Percentiles rank a stretch among this genome's conserved stretches.
Conservation (phyloP, 2,888 invertebrate genomes). For the Eugnorisma glareosa region DNA sequence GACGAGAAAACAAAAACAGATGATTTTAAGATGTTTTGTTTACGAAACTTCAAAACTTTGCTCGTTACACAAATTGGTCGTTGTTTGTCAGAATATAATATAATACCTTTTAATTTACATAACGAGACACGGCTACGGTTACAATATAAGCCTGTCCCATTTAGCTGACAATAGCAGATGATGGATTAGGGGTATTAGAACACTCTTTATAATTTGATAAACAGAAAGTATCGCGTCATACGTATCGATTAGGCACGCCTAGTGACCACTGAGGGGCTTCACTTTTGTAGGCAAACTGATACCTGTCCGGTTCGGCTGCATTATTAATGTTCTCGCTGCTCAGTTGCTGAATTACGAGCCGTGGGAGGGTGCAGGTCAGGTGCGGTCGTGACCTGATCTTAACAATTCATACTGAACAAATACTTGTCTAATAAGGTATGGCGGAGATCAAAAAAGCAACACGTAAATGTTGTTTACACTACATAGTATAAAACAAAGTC, state of each 20-base stretch:
- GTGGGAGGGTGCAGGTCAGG: constrained; percentile 22
- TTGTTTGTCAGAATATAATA: constrained; percentile 37
- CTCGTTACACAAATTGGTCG: constrained; percentile 41
- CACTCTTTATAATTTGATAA: constrained; percentile 72
- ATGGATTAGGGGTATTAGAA: constrained; percentile 66
- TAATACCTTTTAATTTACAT: constrained; percentile 39
- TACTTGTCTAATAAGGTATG: constrained; percentile 15
- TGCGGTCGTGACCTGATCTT: constrained; percentile 29
- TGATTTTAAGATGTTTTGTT: constrained; percentile 45
- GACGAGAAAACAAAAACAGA: constrained; percentile 31
- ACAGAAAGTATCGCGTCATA: constrained; percentile 68
- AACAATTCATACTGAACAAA: constrained; percentile 31
- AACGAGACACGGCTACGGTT: constrained; percentile 24
- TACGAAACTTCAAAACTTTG: constrained; percentile 41
- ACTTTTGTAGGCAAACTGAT: constrained; percentile 69
- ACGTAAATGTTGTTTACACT: constrained; percentile 10
- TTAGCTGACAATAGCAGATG: constrained; percentile 57
- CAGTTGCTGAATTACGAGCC: constrained; percentile 31
- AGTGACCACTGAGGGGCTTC: constrained; percentile 78
- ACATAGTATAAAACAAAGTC: no score
- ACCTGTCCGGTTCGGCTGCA: constrained; percentile 58
- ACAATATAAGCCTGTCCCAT: constrained; percentile 22
- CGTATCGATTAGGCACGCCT: constrained; percentile 78
- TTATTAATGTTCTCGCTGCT: constrained; percentile 56
- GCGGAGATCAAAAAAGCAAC: constrained; percentile 23